These are phyloP conservation scores for Volucella inanis DNA, from an alignment of 2,888 invertebrate species.

Conservation along the genomic window DNA sequence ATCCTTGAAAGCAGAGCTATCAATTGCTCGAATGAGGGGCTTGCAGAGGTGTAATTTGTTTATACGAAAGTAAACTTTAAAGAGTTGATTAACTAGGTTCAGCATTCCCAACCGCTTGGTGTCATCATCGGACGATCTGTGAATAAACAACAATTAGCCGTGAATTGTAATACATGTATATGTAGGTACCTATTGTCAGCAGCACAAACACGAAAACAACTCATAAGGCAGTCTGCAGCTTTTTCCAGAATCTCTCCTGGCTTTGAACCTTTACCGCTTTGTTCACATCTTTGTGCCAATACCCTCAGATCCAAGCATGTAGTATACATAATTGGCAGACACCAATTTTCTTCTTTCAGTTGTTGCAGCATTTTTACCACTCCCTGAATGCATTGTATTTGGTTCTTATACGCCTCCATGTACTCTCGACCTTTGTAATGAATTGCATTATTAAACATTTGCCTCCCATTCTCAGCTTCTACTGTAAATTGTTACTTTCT, in stretches of 20 bases:
- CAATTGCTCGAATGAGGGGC: slow-evolving; percentile 97
- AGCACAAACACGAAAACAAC: slow-evolving; percentile 96
- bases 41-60: slow-evolving; percentile 94
- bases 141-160: slow-evolving; percentile 33
- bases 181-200: slow-evolving; percentile 90
- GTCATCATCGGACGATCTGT: slow-evolving; percentile 90
- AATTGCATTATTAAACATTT: slow-evolving; percentile 18
- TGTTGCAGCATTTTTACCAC: slow-evolving; percentile 92
- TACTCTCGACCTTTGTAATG: slow-evolving; percentile 83
- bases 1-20: slow-evolving; percentile 94
- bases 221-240: slow-evolving; percentile 96
- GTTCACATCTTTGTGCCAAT: slow-evolving; percentile 92
- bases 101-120: slow-evolving; percentile 98
- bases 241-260: slow-evolving; percentile 89
- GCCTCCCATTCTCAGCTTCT: not conserved
- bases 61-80: slow-evolving; percentile 96
- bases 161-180: not conserved
- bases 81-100: slow-evolving; percentile 97
- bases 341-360: slow-evolving; percentile 98
- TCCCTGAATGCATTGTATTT: slow-evolving; percentile 89
- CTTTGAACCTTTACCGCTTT: slow-evolving; percentile 83
- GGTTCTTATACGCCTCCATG: slow-evolving; percentile 89
- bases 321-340: slow-evolving; percentile 95
- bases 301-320: slow-evolving; percentile 94
- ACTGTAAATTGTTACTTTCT: slow-evolving; percentile 82